Percentiles rank a stretch among this genome's conserved stretches.
Conservation (phyloP, 2,113 vertebrate species). For the Chauna torquata region DNA sequence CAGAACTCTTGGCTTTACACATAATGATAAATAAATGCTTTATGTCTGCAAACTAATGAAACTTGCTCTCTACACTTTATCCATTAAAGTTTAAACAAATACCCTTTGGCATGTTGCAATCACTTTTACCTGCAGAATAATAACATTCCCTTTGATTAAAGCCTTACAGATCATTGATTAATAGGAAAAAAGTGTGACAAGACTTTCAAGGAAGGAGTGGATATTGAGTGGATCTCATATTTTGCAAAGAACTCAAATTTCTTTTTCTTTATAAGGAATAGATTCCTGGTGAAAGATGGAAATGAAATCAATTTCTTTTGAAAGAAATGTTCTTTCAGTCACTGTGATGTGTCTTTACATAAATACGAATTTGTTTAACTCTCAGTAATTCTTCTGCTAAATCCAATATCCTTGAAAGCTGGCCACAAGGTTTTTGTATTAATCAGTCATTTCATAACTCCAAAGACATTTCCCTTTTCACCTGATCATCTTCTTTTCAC, state of each 20-base stretch:
- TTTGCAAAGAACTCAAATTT: not conserved
- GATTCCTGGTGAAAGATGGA: not conserved
- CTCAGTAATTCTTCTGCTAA: not conserved
- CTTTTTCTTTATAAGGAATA: not conserved
- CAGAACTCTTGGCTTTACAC: not conserved
- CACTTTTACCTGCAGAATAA: constrained; percentile 15
- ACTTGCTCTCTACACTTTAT: not conserved
- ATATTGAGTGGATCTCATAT: not conserved
- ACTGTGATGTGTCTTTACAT: not conserved
- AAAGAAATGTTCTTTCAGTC: not conserved
- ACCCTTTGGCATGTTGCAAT: not conserved
- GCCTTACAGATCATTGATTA: not conserved
- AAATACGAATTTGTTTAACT: not conserved
- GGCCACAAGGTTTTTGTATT: not conserved
- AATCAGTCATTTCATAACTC: not conserved
- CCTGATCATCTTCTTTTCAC: not conserved
- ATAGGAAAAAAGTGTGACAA: not conserved
- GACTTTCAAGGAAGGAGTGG: not conserved
- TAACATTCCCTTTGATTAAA: constrained; percentile 13
- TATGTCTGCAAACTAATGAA: not conserved
- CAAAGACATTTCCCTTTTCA: not conserved
- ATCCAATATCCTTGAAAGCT: not conserved
- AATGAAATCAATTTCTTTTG: not conserved
- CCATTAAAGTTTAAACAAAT: constrained; percentile 9
- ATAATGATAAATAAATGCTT: not conserved